Evolutionary conservation across 2,797 vertebrate genomes (phyloP).

Genomic region (Clamator glandarius): DNA sequence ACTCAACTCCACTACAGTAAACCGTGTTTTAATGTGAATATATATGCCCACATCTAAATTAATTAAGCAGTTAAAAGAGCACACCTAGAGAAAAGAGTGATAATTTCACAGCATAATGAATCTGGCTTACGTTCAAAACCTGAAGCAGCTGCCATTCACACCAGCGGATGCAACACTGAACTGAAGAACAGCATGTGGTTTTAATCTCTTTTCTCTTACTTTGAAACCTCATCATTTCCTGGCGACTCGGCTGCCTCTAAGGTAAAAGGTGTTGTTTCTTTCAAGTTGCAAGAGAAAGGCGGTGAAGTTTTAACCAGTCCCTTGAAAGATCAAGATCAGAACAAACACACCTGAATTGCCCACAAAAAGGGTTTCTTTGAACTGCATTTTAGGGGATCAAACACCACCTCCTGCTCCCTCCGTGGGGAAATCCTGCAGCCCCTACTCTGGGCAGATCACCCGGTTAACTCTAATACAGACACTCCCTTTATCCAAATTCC

Average conservation of each 20-base stretch:
- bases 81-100: constrained; percentile 63
- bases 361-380: constrained; percentile 52
- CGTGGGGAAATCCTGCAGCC: constrained; percentile 9
- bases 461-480: background rate
- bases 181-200: constrained; percentile 53
- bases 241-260: constrained; percentile 57
- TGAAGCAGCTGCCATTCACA: constrained; percentile 58
- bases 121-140: constrained; percentile 46
- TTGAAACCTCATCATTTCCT: constrained; percentile 65
- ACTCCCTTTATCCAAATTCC: constrained; percentile 23
- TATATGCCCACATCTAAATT: constrained; percentile 46
- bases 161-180: constrained; percentile 14
- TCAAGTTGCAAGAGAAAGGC: constrained; percentile 22
- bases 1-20: background rate
- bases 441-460: background rate
- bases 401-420: background rate
- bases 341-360: constrained; percentile 50
- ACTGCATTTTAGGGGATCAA: constrained; percentile 28
- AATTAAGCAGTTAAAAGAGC: constrained; percentile 66
- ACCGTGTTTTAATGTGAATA: constrained; percentile 40
- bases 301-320: constrained; percentile 31
- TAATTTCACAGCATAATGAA: constrained; percentile 64
- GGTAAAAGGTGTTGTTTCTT: constrained; percentile 64
- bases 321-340: constrained; percentile 60
- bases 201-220: constrained; percentile 66